Conservation (phyloP, 2,113 vertebrate genomes). For the Rhinolophus ferrumequinum region DNA sequence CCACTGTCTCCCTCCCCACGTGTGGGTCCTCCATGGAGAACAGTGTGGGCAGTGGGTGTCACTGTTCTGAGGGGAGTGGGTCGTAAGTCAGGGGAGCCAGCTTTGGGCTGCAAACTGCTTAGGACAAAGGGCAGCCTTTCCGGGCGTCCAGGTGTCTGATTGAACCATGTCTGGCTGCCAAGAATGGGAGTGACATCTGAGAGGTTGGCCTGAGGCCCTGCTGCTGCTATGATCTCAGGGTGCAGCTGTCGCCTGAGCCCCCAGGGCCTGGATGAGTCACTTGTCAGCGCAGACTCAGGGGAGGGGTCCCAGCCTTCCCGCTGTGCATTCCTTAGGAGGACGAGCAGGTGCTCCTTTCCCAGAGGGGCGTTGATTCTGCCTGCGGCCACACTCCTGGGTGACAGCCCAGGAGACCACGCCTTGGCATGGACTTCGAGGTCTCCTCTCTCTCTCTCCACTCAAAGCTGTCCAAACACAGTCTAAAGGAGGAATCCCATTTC, state of each 20-base stretch:
- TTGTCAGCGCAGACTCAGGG: rapidly evolving
- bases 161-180: rapidly evolving
- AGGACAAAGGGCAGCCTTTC: not conserved
- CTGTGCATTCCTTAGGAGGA: not conserved
- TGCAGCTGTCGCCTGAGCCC: not conserved
- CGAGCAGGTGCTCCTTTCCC: not conserved
- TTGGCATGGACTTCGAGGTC: not conserved
- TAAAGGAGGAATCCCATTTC: not conserved
- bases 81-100: not conserved
- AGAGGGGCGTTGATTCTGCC: rapidly evolving
- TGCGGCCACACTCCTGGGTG: not conserved
- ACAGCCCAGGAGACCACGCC: not conserved
- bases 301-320: not conserved
- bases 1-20: rapidly evolving
- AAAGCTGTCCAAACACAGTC: not conserved
- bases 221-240: not conserved
- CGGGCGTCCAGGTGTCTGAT: not conserved
- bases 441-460: not conserved
- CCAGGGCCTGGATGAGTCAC: not conserved
- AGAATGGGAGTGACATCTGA: not conserved
- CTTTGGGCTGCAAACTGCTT: not conserved
- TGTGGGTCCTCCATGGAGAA: not conserved
- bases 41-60: not conserved
- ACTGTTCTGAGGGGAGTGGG: rapidly evolving
- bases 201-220: not conserved